phyloP scores from a whole-genome alignment of 2,888 invertebrate species.

The Callosobruchus maculatus region DNA sequence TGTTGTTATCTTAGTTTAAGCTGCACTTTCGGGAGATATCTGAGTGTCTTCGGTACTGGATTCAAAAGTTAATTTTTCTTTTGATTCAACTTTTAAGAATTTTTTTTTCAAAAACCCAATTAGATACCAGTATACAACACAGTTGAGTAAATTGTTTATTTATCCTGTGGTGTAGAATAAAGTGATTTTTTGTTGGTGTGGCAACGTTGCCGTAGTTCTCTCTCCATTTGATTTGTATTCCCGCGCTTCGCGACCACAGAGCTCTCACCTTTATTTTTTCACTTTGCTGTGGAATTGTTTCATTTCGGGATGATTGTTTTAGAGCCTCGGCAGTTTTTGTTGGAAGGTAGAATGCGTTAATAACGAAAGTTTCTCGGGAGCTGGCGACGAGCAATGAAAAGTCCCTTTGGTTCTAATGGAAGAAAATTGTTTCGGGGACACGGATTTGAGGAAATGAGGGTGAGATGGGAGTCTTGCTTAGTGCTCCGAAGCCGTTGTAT shows the following conservation, averaged over 20 bases:
- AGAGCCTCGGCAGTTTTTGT: constrained; percentile 21
- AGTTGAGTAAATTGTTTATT: too few relatives aligned
- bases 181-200: constrained; percentile 6
- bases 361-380: constrained; percentile 21
- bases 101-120: too few relatives aligned
- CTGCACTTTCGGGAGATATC: too few relatives aligned
- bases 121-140: too few relatives aligned
- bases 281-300: constrained; percentile 36
- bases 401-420: not conserved
- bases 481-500: not conserved
- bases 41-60: too few relatives aligned
- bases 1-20: too few relatives aligned
- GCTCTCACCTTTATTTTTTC: constrained; percentile 41
- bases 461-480: not conserved
- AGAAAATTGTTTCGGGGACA: not conserved
- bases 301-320: constrained; percentile 32
- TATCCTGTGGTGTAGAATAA: too few relatives aligned
- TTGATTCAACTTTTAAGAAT: too few relatives aligned
- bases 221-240: constrained; percentile 46
- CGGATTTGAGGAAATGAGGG: not conserved
- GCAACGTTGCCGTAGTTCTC: constrained; percentile 4
- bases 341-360: constrained; percentile 22
- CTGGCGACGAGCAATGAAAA: constrained; percentile 7
- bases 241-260: constrained; percentile 21
- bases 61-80: too few relatives aligned